Conservation (phyloP, 2,797 vertebrate species). For the Squalus acanthias region DNA sequence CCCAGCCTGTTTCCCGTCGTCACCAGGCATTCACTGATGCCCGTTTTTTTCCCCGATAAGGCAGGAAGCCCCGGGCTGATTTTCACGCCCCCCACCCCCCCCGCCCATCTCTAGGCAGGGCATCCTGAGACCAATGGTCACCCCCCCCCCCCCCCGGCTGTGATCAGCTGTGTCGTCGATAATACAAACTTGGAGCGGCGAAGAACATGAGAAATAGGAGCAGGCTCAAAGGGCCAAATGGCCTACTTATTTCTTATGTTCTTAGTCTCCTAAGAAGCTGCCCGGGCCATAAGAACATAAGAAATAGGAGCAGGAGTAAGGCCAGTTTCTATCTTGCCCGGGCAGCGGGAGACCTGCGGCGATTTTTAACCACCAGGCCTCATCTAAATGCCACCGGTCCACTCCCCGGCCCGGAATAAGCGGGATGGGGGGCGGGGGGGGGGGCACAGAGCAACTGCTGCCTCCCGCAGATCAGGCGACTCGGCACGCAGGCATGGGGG, state of each 20-base stretch:
- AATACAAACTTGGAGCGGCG: neutral
- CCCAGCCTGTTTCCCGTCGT: neutral
- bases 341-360: neutral
- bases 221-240: too few species aligned
- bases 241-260: too few species aligned
- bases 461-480: neutral
- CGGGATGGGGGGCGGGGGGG: neutral
- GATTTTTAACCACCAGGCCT: neutral
- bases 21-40: neutral
- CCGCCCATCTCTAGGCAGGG: neutral
- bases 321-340: neutral
- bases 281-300: neutral
- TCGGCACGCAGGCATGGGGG: neutral
- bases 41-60: neutral
- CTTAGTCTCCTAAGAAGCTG: neutral
- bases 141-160: neutral
- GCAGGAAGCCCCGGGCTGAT: neutral
- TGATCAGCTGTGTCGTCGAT: neutral
- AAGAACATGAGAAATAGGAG: too few species aligned
- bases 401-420: neutral
- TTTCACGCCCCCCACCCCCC: too few species aligned
- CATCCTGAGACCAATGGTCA: neutral
- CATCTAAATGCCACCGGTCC: neutral
- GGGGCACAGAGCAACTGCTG: neutral
- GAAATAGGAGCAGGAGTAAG: too few species aligned